Percentiles rank a stretch among this genome's conserved stretches.
Conservation (phyloP, 1,140 invertebrate species). For the Bombyx mori region DNA sequence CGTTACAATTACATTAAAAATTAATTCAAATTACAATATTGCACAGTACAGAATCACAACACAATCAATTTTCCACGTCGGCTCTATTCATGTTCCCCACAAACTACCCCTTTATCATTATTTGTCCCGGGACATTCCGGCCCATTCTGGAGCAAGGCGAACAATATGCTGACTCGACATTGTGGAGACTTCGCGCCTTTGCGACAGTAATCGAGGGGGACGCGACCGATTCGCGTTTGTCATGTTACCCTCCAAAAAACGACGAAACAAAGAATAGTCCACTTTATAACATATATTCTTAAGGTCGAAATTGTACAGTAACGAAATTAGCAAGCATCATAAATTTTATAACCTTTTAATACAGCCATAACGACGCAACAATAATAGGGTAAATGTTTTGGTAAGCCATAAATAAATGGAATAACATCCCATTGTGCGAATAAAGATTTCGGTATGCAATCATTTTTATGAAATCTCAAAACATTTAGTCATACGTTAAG, state of each 20-base stretch:
- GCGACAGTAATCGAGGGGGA: slow-evolving; percentile 59
- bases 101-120: slow-evolving; percentile 40
- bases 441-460: slow-evolving; percentile 32
- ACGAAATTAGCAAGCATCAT: slow-evolving; percentile 51
- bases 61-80: slow-evolving; percentile 61
- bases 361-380: slow-evolving; percentile 66
- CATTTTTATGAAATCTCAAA: not conserved
- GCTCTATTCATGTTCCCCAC: slow-evolving; percentile 45
- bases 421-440: slow-evolving; percentile 37
- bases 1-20: slow-evolving; percentile 21
- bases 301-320: slow-evolving; percentile 14
- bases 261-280: slow-evolving; percentile 3
- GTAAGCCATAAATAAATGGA: slow-evolving; percentile 66
- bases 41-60: slow-evolving; percentile 41
- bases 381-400: slow-evolving; percentile 70
- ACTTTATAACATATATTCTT: not conserved
- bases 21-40: slow-evolving; percentile 40
- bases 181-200: slow-evolving; percentile 51
- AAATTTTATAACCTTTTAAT: slow-evolving; percentile 69
- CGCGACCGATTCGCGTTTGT: slow-evolving; percentile 46
- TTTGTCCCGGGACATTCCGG: slow-evolving; percentile 19
- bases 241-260: slow-evolving; percentile 38
- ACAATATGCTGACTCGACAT: slow-evolving; percentile 63
- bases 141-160: slow-evolving; percentile 12
- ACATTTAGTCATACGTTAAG: slow-evolving; percentile 2